Base-by-base conservation (phyloP, 2,797 vertebrate species). In the Rhincodon typus region DNA sequence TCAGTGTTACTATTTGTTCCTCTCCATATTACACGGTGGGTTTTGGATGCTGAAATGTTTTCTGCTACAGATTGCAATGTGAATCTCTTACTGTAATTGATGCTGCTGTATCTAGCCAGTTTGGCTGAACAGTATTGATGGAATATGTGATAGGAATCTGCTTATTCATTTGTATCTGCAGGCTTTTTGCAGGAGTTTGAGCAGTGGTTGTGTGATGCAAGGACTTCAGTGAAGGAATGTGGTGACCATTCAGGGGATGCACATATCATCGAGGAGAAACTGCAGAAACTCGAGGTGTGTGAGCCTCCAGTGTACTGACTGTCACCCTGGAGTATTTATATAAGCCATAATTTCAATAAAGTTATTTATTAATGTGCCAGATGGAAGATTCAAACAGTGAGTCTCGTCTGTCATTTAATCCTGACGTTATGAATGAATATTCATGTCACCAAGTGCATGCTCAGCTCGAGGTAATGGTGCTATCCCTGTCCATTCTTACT, bases 151-250 rank as follows among this genome's bases (percentile, higher is more conserved):
- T 0, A 25, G 77, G 66, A 50, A 34, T 8, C 46, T 50, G 19
- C 62, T 77, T 42, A 69, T 46, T 30, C 67, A 94, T 46, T 95
- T 34, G 2, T 50, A 23, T 38, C 0, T 66, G 88, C 97, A 99
- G 99, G 98, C 95, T 97, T 98, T 30, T 98, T 99, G 97, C 98
- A 98, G 97, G 98, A 98, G 97, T 99, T 99, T 96, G 98, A 99
- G 96, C 97, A 97, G 66, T 99, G 99, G 99, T 98, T 99, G 96
- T 98, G 98, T 95, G 97, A 97, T 96, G 97, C 98, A 96, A 98
- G 98, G 96, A 97, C 97, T 96, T 98, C 98, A 38, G 98, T 99
- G 66, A 98, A 98, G 97, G 98, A 98, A 96, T 98, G 98, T 96
- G 98, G 98, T 42, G 98, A 99, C 96, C 97, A 98, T 96, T 99